phyloP scores from a whole-genome alignment of 2,797 vertebrate genomes.

The Phylloscopus collybita region DNA sequence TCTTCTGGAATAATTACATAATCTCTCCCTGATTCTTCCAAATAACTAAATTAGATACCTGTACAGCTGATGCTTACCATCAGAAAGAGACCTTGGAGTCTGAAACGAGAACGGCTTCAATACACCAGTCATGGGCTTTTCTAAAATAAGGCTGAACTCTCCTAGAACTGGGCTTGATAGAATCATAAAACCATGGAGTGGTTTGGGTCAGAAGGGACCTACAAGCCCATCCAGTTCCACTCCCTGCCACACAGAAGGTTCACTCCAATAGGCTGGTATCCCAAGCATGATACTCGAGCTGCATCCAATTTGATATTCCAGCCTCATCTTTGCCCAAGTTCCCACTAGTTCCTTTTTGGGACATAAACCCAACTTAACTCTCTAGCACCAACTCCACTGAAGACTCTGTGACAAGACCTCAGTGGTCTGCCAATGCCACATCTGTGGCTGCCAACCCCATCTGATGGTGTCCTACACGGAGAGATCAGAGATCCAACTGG shows the following conservation, averaged over 20 bases:
- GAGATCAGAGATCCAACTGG: background rate
- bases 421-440: accelerated
- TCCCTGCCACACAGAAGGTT: background rate
- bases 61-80: background rate
- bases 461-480: accelerated
- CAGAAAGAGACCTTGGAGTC: background rate
- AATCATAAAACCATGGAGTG: background rate
- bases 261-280: accelerated
- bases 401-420: background rate
- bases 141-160: background rate
- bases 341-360: background rate
- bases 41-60: background rate
- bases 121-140: background rate
- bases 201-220: background rate
- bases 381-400: background rate
- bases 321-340: background rate
- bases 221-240: background rate
- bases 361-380: background rate
- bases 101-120: background rate
- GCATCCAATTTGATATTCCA: too few species aligned
- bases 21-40: background rate
- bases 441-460: background rate
- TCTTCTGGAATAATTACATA: conserved; percentile 9
- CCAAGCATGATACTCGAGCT: background rate
- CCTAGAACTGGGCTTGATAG: background rate